A percentile compares a stretch with the other conserved stretches of the same genome.
phyloP scores from a whole-genome alignment of 2,888 invertebrate species.

The Ceramica pisi region DNA sequence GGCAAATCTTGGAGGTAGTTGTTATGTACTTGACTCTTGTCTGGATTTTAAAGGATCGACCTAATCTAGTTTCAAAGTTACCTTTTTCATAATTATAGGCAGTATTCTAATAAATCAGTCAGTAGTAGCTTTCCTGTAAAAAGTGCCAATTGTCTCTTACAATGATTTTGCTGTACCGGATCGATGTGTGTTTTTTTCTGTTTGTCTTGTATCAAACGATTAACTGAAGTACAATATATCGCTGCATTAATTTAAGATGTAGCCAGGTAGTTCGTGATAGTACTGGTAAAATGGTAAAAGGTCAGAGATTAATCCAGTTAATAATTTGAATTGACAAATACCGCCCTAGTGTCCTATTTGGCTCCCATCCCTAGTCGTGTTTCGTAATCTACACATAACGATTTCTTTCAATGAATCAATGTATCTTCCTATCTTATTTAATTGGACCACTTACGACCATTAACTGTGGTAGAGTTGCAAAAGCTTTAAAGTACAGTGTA shows the following conservation, averaged over 20 bases:
- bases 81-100: too few species aligned
- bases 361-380: not conserved
- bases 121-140: too few species aligned
- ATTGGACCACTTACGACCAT: not conserved
- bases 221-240: too few species aligned
- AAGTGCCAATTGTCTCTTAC: too few species aligned
- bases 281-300: not conserved
- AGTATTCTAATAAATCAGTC: too few species aligned
- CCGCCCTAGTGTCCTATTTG: not conserved
- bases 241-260: too few species aligned
- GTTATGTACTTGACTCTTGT: too few species aligned
- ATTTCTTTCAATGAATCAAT: not conserved
- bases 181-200: too few species aligned
- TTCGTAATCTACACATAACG: conserved; percentile 5
- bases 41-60: too few species aligned
- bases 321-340: conserved; percentile 14
- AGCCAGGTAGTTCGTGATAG: not conserved
- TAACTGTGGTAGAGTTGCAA: not conserved
- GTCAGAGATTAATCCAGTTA: not conserved
- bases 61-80: too few species aligned
- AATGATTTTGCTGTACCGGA: too few species aligned
- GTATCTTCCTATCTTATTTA: not conserved
- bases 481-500: not conserved
- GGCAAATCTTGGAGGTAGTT: not conserved
- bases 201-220: too few species aligned